A percentile compares a stretch with the other conserved stretches of the same genome.
These are phyloP conservation scores for Cydia splendana DNA, from an alignment of 1,140 invertebrate species.

Conservation along the genomic window DNA sequence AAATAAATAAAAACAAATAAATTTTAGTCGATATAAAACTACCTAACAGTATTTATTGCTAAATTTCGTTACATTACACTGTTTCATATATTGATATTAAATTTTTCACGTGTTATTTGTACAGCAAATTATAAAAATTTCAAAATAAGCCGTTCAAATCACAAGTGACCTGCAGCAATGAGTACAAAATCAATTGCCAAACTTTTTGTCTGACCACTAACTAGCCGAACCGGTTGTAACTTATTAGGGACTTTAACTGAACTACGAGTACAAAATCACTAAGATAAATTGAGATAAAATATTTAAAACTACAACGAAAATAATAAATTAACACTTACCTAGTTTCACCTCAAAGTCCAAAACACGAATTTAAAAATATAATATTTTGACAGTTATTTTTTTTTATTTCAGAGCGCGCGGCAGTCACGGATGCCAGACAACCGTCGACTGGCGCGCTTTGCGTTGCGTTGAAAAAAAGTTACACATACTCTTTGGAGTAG, in stretches of 20 bases:
- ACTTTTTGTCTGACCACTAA: slow-evolving; percentile 30
- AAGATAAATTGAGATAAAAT: background rate
- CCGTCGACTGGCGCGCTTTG: slow-evolving; percentile 5
- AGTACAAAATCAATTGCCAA: slow-evolving; percentile 25
- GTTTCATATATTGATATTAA: too few species aligned
- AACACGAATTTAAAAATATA: slow-evolving; percentile 1
- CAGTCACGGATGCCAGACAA: background rate
- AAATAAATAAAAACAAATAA: too few species aligned
- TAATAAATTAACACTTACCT: slow-evolving; percentile 7
- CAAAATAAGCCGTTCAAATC: background rate
- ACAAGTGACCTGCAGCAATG: background rate
- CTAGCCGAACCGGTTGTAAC: slow-evolving; percentile 11
- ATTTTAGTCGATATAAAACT: too few species aligned
- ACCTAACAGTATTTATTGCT: too few species aligned
- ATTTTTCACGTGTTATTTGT: too few species aligned
- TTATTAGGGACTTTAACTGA: background rate
- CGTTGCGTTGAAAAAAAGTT: slow-evolving; percentile 13
- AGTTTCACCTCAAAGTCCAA: background rate
- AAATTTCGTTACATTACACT: too few species aligned
- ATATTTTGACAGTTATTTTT: slow-evolving; percentile 6
- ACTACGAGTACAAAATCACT: background rate
- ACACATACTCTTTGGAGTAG: background rate
- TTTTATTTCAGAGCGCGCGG: background rate
- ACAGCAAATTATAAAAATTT: too few species aligned
- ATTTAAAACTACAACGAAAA: background rate